Evolutionary conservation across 2,797 vertebrate genomes (phyloP), one percentile per base, ranked within the genome.

Genomic region (Pteronotus mesoamericanus): DNA sequence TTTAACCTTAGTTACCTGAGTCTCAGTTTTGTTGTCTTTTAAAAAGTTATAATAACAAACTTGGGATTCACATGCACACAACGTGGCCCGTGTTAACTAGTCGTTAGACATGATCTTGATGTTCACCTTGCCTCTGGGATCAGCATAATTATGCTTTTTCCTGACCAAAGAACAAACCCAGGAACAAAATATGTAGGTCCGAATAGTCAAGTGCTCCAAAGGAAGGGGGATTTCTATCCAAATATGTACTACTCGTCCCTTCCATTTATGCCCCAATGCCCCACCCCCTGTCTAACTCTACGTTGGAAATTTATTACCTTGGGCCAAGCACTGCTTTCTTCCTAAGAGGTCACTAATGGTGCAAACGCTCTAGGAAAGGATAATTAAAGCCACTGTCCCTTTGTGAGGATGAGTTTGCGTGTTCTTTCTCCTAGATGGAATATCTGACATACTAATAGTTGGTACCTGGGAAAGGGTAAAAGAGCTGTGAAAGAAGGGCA

Each of bases 1-100:
- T 1, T 83, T 86, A 94, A 66, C 44, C 26, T 51, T 44, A 15
- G 26, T 48, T 87, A n/a, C 29, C 61, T 24, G 2, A 66, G 11
- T n/a, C 39, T 95, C 32, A 51, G 72, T 51, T 75, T 92, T 21
- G 71, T 94, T 90, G 32, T 55, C 66, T 89, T 95, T 87, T 84
- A 91, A 94, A 51, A 37, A 66, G 19, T 16, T 57, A 89, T 64
- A 75, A 89, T 53, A 53, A 44, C 42, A 53, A 61, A 82, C 94
- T 88, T 71, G 78, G 46, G 37, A 78, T 59, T 91, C 44, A 82
- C 14, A 29, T 24, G 48, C 39, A 79, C 6, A 69, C 5, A 69
- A 69, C 18, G 39, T 93, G 34, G 61, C 18, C 44, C 53, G 68
- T 21, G 29, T n/a, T 94, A 64, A 16, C 46, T 90, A 55, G 24